Evolutionary conservation across 2,113 vertebrate species (phyloP).

Genomic region (Plestiodon gilberti): DNA sequence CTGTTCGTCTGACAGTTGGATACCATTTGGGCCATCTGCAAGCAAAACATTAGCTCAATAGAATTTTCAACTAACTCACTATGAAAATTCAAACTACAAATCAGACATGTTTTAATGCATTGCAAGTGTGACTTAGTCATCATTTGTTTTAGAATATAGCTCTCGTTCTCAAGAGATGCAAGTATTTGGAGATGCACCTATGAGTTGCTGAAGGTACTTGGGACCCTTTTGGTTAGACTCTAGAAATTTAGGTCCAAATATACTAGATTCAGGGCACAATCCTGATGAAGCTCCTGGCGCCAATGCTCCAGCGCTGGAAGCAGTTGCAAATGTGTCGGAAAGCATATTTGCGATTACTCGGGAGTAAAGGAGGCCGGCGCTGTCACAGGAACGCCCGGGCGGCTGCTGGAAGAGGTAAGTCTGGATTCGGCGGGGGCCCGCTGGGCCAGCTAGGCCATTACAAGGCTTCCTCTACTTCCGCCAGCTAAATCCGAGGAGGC

Average conservation of each 20-base stretch:
- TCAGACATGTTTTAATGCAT: conserved; percentile 17
- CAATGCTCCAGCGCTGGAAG: too few species aligned
- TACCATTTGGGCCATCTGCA: background rate
- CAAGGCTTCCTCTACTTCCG: too few species aligned
- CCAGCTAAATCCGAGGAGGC: too few species aligned
- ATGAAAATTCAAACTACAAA: conserved; percentile 2
- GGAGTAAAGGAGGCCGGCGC: too few species aligned
- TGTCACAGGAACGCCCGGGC: too few species aligned
- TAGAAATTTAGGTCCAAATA: background rate
- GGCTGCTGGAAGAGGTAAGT: too few species aligned
- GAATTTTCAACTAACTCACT: background rate
- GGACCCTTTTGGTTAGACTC: too few species aligned
- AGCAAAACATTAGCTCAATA: background rate
- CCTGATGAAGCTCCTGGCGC: too few species aligned
- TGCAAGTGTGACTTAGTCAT: background rate
- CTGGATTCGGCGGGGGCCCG: too few species aligned
- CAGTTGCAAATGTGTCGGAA: background rate
- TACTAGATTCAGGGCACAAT: background rate
- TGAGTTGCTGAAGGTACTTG: background rate
- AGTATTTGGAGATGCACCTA: background rate
- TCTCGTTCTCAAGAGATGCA: background rate
- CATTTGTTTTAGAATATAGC: background rate
- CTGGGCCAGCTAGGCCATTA: too few species aligned
- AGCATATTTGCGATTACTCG: too few species aligned
- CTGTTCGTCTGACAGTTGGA: background rate